These are phyloP conservation scores for Hyposoter dolosus DNA, from an alignment of 2,888 invertebrate species.

Conservation along the genomic window DNA sequence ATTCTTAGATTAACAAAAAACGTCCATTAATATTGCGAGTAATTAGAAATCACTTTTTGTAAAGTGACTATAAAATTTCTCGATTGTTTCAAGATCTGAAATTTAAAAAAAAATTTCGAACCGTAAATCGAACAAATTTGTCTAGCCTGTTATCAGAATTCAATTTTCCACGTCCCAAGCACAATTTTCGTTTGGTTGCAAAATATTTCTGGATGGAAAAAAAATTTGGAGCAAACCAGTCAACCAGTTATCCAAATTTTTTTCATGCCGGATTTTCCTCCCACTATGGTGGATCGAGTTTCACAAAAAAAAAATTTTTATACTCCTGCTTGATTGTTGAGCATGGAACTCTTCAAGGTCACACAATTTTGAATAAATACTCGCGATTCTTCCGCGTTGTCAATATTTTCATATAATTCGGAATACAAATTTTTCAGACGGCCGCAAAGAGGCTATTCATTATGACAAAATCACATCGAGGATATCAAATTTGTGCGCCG, in stretches of 20 bases:
- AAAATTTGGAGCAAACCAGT: no score
- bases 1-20: neutral
- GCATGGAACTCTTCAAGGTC: no score
- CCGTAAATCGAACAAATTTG: neutral
- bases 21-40: neutral
- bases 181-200: no score
- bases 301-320: no score
- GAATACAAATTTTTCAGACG: slow-evolving; percentile 87
- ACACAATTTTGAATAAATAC: neutral
- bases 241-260: no score
- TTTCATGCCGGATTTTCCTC: no score
- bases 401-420: neutral
- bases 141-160: no score
- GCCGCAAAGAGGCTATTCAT: slow-evolving; percentile 95
- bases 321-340: no score
- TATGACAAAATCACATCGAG: slow-evolving; percentile 99
- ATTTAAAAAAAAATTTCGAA: neutral
- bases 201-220: no score
- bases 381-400: neutral
- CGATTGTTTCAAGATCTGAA: neutral
- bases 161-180: no score
- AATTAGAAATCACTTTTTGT: neutral
- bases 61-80: neutral
- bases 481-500: slow-evolving; percentile 97
- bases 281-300: no score